Evolutionary conservation across 92 coral and sea anemone genomes (phyloP).

Genomic region (Zoanthus sociatus): DNA sequence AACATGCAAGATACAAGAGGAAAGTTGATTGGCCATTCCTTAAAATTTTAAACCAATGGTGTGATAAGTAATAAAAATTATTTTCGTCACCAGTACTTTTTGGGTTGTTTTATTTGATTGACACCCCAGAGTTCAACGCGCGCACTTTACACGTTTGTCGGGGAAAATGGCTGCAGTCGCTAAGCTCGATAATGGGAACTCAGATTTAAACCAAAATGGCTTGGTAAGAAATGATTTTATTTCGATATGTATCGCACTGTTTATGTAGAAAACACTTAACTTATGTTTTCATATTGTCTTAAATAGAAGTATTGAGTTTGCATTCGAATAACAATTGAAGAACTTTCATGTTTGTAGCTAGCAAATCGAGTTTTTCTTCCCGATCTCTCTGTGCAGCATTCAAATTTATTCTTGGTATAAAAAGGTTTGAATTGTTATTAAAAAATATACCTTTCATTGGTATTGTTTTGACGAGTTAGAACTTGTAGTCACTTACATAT

Average conservation of each 20-base stretch:
- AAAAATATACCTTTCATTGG: too few relatives aligned
- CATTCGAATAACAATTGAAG: neutral
- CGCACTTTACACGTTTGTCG: constrained; percentile 17
- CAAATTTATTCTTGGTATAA: neutral
- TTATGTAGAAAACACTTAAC: neutral
- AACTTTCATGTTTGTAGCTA: too few relatives aligned
- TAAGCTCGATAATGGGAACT: constrained; percentile 24
- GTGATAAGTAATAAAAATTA: neutral
- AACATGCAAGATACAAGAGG: constrained; percentile 6
- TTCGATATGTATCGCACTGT: neutral
- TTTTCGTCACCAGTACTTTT: constrained; percentile 5
- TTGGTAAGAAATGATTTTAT: neutral
- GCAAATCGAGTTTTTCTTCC: too few relatives aligned
- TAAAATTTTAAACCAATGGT: constrained; percentile 30
- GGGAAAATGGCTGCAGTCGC: constrained; percentile 39
- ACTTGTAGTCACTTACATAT: too few relatives aligned
- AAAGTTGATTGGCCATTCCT: constrained; percentile 45
- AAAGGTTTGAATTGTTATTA: too few relatives aligned
- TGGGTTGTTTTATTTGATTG: constrained; percentile 7
- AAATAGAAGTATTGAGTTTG: neutral
- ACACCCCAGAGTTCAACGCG: constrained; percentile 39
- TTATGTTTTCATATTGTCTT: neutral
- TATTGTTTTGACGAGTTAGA: too few relatives aligned
- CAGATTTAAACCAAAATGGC: constrained; percentile 50
- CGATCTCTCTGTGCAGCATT: too few relatives aligned